Percentiles rank a stretch among this genome's conserved stretches.
Evolutionary conservation across 2,797 vertebrate genomes (phyloP).

Genomic region (Platyrinchus mystaceus): DNA sequence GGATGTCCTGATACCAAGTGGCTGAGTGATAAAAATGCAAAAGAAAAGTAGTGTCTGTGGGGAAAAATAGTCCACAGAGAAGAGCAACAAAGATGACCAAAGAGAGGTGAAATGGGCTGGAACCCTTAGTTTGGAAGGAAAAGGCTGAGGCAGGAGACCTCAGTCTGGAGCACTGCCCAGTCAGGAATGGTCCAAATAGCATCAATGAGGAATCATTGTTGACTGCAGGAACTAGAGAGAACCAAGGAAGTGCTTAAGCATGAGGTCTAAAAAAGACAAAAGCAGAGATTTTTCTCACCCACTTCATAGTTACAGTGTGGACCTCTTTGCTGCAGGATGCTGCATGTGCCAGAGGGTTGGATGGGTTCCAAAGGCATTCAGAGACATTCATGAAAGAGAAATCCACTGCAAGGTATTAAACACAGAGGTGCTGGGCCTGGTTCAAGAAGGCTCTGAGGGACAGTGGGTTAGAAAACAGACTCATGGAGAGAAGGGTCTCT

Average conservation of each 20-base stretch:
- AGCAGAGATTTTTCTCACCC: neutral
- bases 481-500: neutral
- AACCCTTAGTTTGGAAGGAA: neutral
- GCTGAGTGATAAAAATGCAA: neutral
- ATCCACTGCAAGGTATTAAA: neutral
- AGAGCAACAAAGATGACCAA: neutral
- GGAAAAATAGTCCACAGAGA: neutral
- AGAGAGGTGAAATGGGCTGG: neutral
- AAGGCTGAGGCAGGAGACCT: neutral
- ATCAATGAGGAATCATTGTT: rapidly evolving
- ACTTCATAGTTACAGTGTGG: neutral
- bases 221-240: neutral
- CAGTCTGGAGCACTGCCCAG: neutral
- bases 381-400: neutral
- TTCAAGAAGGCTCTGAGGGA: neutral
- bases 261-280: neutral
- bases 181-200: neutral
- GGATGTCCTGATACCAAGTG: neutral
- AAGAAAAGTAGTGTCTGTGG: neutral
- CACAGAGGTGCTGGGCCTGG: neutral
- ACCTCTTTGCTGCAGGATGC: neutral
- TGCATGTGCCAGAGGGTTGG: neutral
- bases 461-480: neutral
- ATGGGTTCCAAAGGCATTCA: neutral
- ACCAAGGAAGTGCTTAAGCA: neutral